Percentiles rank a stretch among this genome's conserved stretches.
Evolutionary conservation across 2,888 invertebrate species (phyloP).

Genomic region (Ecliptopera silaceata): DNA sequence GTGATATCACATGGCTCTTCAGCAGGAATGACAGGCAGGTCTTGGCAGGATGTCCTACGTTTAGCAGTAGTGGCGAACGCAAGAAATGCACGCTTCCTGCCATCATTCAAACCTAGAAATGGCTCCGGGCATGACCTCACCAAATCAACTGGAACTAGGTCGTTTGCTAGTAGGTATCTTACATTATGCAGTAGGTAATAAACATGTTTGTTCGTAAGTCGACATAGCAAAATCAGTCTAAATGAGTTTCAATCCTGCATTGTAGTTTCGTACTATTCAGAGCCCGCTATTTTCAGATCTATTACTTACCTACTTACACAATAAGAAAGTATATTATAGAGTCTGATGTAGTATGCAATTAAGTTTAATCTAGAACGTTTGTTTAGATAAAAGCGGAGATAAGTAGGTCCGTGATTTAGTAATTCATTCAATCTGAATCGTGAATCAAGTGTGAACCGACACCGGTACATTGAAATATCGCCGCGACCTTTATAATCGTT

Average conservation of each 20-base stretch:
- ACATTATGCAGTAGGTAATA: conserved; percentile 4
- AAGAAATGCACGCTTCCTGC: conserved; percentile 66
- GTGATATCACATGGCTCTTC: background rate
- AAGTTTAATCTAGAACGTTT: conserved; percentile 9
- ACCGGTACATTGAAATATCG: conserved; percentile 22
- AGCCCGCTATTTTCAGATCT: no score
- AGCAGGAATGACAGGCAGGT: conserved; percentile 30
- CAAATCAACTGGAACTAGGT: conserved; percentile 56
- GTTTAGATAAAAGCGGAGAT: conserved; percentile 17
- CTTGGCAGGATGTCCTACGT: conserved; percentile 55
- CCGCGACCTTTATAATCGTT: background rate
- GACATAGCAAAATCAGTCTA: background rate
- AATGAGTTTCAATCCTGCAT: background rate
- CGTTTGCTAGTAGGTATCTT: conserved; percentile 25
- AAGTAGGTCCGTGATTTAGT: conserved; percentile 28
- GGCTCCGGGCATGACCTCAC: conserved; percentile 58
- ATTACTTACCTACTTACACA: no score
- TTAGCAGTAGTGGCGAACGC: conserved; percentile 46
- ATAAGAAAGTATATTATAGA: background rate
- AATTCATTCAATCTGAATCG: conserved; percentile 32
- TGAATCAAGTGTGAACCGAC: conserved; percentile 31
- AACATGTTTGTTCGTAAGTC: background rate
- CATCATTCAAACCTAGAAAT: conserved; percentile 53
- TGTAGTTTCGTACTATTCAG: no score
- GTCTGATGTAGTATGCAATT: background rate